Evolutionary conservation across 2,888 invertebrate species (phyloP), one percentile per base, ranked within the genome.

Genomic region (Branchellion lobata): DNA sequence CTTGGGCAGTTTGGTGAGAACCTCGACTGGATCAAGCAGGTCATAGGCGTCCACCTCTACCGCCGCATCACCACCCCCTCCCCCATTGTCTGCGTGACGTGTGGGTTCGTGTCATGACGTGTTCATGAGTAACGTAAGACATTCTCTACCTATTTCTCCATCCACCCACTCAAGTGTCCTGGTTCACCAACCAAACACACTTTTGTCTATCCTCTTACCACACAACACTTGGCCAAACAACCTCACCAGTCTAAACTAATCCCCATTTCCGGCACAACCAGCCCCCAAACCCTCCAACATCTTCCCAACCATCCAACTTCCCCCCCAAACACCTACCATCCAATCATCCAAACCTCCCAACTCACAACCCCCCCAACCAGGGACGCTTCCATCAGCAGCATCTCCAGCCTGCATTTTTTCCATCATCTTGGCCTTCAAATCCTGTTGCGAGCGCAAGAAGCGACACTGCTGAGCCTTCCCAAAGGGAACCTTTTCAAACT

Each of bases 1-100:
- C 88, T 95, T 94, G 0, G 97, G 96, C 51, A 99, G 88, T 86
- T 95, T 94, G 0, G 94, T 92, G 0, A 98, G 87, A 83, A 99
- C 94, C 86, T 99, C 96, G 72, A 96, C 95, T 0, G 97, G 93
- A 84, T 94, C 93, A 40, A 96, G 88, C 0, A 96, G 89, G 79
- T 98, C 98, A 87, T 92, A 94, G 0, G 95, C 93, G 88, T 98
- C 97, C 77, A 95, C 90, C 80, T 91, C 91, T 47, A 78, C 84
- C 24, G 81, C 84, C 27, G 82, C 84, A 18, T 33, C 82, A 29
- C 79, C 82, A 0, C 83, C 85, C 65, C 57, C n/a, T 1, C 53
- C 51, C 33, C 21, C 77, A 11, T 21, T 21, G 1, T 31, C 75
- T 75, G n/a, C n/a, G n/a, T 24, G 68, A n/a, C 27, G 14, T 21